These are phyloP conservation scores for Pocillopora verrucosa DNA, from an alignment of 64 coral and sea anemone genomes.

Conservation along the genomic window DNA sequence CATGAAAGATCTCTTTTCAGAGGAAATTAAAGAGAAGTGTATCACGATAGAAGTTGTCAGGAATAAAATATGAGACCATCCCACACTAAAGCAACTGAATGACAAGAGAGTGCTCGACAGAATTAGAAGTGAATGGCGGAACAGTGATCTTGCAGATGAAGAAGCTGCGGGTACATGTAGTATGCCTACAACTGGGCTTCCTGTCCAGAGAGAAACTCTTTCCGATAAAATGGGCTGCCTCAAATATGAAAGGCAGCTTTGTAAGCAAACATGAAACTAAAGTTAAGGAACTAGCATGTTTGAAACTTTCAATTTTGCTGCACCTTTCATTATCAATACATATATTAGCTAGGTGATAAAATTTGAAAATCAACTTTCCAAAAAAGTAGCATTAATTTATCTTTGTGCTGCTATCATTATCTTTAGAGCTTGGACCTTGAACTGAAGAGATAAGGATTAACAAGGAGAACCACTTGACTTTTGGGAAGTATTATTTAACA, in stretches of 20 bases:
- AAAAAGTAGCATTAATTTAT: no score
- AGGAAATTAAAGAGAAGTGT: not conserved
- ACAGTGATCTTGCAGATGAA: not conserved
- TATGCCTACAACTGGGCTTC: not conserved
- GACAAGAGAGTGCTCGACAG: not conserved
- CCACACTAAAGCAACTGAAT: not conserved
- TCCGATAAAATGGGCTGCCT: not conserved
- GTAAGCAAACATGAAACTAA: not conserved
- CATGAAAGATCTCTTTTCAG: not conserved
- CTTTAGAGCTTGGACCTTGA: no score
- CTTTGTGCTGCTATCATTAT: no score
- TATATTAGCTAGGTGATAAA: no score
- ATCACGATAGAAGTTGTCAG: constrained; percentile 10
- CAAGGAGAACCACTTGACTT: no score
- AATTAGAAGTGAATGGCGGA: not conserved
- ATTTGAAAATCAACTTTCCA: no score
- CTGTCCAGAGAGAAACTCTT: not conserved
- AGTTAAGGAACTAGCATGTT: not conserved
- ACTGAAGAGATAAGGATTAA: no score
- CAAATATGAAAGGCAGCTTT: not conserved
- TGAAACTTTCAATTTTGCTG: no score
- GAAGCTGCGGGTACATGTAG: not conserved
- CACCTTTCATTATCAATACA: no score
- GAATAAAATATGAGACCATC: not conserved
- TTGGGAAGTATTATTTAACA: no score